Evolutionary conservation across 2,888 invertebrate species (phyloP), one percentile per base, ranked within the genome.

Genomic region (Lithophane ornitopus): DNA sequence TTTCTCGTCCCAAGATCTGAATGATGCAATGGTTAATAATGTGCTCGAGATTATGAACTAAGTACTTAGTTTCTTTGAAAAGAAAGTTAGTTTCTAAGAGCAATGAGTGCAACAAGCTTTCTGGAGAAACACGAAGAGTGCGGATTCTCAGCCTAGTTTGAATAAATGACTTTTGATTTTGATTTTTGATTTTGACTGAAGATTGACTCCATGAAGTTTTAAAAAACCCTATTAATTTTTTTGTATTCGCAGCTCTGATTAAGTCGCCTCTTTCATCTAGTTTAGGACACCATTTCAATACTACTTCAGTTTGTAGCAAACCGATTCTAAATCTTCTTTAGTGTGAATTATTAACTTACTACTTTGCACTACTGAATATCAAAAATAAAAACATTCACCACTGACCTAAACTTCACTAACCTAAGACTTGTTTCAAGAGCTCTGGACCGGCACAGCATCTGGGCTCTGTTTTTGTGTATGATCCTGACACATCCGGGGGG

Each of bases 401-500:
- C 87, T 87, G 81, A 88, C 87, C 87, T 87, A 87, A 86, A 76
- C 67, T 80, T 74, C 74, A 86, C 91, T 87, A 78, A 96, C 94
- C 98, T 98, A 76, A 99, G 95, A 16, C 99, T 99, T 73, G 98
- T 98, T 94, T 99, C 99, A 85, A 99, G 97, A 11, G 98, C 98
- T 88, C 99, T 97, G 92, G 99, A 99, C 78, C 99, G 97, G 91
- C 98, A 99, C 41, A 99, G 96, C 98, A 99, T 99, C 96, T 99
- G 99, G 92, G 99, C 99, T 72, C 99, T 97, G 95, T 99, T 99
- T 96, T 99, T 99, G 95, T 99, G 99, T 87, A 99, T 98, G 87
- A 99, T 99, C 74, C 99, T 97, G 87, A 99, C 99, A 92, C 99
- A 98, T 56, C 99, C 99, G 0, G 99, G 99, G 0, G 99, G 99